Conservation (phyloP, 1,140 invertebrate species). For the Watersipora subatra region DNA sequence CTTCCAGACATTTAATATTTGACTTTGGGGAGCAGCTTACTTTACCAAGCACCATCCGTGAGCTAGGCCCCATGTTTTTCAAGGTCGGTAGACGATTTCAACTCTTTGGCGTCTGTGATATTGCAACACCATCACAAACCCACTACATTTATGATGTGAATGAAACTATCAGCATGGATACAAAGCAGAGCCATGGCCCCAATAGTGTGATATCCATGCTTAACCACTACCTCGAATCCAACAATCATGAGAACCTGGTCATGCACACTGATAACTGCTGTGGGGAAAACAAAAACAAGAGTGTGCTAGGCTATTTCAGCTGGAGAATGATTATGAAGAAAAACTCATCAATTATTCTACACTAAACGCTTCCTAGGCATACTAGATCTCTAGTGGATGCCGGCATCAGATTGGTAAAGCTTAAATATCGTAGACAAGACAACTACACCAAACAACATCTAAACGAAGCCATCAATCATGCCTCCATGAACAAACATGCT, state of each 20-base stretch:
- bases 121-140: background rate
- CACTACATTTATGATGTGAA: background rate
- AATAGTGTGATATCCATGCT: constrained; percentile 38
- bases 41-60: background rate
- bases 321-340: background rate
- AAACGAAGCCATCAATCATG: too few relatives aligned
- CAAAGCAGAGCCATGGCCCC: background rate
- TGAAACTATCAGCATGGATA: background rate
- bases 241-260: constrained; percentile 50
- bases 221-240: constrained; percentile 59
- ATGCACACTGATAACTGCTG: background rate
- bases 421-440: too few relatives aligned
- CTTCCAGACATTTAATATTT: background rate
- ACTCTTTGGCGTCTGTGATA: background rate
- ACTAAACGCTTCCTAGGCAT: background rate
- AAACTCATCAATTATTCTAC: background rate
- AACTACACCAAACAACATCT: too few relatives aligned
- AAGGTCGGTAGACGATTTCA: background rate
- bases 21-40: background rate
- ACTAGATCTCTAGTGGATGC: background rate
- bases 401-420: background rate
- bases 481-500: too few relatives aligned
- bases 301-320: background rate
- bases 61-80: background rate
- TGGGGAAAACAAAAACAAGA: background rate